Conservation (phyloP, 1,140 invertebrate species). For the Temnothorax nylanderi region DNA sequence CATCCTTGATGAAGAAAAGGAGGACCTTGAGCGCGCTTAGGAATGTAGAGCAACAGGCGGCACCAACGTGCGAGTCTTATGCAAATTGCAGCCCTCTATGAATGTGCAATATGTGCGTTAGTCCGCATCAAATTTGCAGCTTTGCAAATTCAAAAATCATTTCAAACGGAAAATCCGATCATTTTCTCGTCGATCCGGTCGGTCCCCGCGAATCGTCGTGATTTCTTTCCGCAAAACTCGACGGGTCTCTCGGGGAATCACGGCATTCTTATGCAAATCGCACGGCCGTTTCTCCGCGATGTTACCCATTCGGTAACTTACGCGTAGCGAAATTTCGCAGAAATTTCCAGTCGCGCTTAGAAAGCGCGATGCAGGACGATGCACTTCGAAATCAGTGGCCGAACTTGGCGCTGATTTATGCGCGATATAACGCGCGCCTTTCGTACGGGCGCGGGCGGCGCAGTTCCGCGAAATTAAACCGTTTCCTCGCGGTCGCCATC, state of each 20-base stretch:
- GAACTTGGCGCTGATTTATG: constrained; percentile 25
- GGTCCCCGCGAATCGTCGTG: neutral
- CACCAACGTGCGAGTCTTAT: constrained; percentile 58
- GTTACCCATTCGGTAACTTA: constrained; percentile 24
- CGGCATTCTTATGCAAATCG: constrained; percentile 42
- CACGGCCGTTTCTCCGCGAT: constrained; percentile 2
- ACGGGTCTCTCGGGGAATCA: neutral
- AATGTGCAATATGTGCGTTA: neutral
- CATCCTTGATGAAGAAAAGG: constrained; percentile 69
- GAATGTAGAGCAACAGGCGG: constrained; percentile 74
- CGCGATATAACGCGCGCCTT: neutral
- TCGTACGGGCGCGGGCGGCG: neutral
- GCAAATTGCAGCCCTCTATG: constrained; percentile 67
- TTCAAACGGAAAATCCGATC: constrained; percentile 32
- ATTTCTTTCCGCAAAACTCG: neutral
- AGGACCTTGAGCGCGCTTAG: constrained; percentile 68
- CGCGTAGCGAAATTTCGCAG: constrained; percentile 49
- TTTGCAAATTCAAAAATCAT: neutral
- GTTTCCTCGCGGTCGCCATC: constrained; percentile 42
- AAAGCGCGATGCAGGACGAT: constrained; percentile 40
- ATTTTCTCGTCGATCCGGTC: neutral
- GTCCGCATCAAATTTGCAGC: constrained; percentile 17
- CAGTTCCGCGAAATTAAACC: constrained; percentile 45
- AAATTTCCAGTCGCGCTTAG: constrained; percentile 32
- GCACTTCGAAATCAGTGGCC: neutral